phyloP scores from a whole-genome alignment of 35 echinoderm and acorn worm genomes.

The Acanthaster planci region DNA sequence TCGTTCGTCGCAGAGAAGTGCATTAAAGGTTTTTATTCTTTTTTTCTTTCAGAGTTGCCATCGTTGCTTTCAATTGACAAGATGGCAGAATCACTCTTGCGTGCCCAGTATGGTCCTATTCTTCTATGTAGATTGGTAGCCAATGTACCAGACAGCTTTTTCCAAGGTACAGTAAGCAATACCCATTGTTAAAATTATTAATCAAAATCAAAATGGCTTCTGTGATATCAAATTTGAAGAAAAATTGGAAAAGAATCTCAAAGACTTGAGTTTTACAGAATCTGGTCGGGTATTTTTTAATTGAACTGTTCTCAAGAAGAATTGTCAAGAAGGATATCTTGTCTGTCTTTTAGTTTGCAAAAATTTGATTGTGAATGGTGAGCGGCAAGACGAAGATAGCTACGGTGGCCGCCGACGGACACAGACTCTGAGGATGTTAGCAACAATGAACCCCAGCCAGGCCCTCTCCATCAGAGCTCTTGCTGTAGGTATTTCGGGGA shows the following conservation, averaged over 20 bases:
- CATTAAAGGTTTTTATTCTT: neutral
- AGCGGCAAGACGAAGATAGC: conserved; percentile 89
- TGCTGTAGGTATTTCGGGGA: conserved; percentile 49
- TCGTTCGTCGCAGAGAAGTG: too few relatives aligned
- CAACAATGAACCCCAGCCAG: conserved; percentile 79
- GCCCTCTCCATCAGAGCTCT: conserved; percentile 83
- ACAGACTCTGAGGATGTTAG: conserved; percentile 74
- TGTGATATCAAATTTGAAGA: too few relatives aligned
- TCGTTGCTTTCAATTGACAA: conserved; percentile 82
- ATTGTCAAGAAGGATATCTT: too few relatives aligned
- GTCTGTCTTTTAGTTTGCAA: conserved; percentile 68
- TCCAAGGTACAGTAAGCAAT: conserved; percentile 95
- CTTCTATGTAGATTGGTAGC: conserved; percentile 84
- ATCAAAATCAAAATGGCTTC: too few relatives aligned
- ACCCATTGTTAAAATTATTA: too few relatives aligned
- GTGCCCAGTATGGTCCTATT: conserved; percentile 79
- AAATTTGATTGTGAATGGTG: conserved; percentile 78
- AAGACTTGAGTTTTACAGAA: neutral
- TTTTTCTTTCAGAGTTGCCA: conserved; percentile 74
- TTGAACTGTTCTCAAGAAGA: too few relatives aligned
- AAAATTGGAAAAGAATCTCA: too few relatives aligned
- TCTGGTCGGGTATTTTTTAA: too few relatives aligned
- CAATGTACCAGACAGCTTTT: conserved; percentile 96
- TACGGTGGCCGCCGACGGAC: conserved; percentile 75
- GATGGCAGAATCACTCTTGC: conserved; percentile 77